phyloP scores from a whole-genome alignment of 2,888 invertebrate species.

The Ecliptopera silaceata region DNA sequence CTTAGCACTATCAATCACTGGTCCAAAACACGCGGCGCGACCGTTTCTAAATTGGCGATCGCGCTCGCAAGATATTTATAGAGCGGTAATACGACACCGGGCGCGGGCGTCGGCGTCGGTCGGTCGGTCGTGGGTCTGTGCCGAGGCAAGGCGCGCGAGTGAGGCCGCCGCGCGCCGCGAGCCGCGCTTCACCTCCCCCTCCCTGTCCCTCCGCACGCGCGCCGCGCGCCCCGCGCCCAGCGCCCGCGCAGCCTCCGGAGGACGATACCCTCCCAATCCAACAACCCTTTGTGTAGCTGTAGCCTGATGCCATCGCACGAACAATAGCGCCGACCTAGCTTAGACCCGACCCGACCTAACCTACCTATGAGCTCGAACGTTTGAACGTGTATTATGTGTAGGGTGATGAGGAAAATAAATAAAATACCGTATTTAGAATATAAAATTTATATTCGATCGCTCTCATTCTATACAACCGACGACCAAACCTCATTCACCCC shows the following conservation, averaged over 20 bases:
- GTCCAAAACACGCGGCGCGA: slow-evolving; percentile 79
- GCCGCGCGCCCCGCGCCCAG: slow-evolving; percentile 20
- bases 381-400: not conserved
- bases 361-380: not conserved
- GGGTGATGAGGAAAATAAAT: slow-evolving; percentile 32
- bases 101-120: slow-evolving; percentile 69
- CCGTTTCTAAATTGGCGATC: slow-evolving; percentile 81
- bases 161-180: slow-evolving; percentile 40
- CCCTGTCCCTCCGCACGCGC: slow-evolving; percentile 39
- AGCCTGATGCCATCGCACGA: slow-evolving; percentile 29
- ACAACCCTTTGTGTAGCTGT: slow-evolving; percentile 56
- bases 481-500: slow-evolving; percentile 59
- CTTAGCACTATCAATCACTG: slow-evolving; percentile 82
- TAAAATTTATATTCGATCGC: slow-evolving; percentile 78
- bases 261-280: slow-evolving; percentile 65
- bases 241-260: slow-evolving; percentile 58
- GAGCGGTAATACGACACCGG: slow-evolving; percentile 82
- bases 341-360: slow-evolving; percentile 7
- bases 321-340: slow-evolving; percentile 25
- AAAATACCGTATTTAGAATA: slow-evolving; percentile 54
- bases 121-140: slow-evolving; percentile 67
- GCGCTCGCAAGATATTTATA: slow-evolving; percentile 80
- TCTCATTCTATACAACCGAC: slow-evolving; percentile 60
- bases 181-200: slow-evolving; percentile 25
- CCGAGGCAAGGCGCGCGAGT: slow-evolving; percentile 74